Conservation (phyloP, 2,113 vertebrate genomes). For the Silurus glanis region DNA sequence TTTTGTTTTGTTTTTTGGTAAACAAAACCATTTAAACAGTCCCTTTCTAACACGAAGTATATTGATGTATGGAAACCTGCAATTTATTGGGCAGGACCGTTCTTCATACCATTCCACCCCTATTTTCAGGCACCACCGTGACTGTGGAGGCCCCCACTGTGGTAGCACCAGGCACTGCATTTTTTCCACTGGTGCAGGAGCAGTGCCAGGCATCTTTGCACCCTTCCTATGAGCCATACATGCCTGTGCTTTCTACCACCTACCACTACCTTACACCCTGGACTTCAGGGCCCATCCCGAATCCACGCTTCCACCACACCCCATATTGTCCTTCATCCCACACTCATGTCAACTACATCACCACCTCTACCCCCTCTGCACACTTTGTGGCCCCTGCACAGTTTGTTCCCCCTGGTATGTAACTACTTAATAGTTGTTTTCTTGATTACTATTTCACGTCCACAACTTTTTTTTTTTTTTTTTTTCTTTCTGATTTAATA, state of each 20-base stretch:
- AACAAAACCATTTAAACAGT: not conserved
- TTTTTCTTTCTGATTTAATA: not conserved
- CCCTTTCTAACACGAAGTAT: not conserved
- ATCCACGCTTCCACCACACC: constrained; percentile 55
- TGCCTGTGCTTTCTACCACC: constrained; percentile 74
- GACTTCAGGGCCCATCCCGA: constrained; percentile 67
- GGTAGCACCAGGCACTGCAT: constrained; percentile 68
- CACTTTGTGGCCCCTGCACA: constrained; percentile 75
- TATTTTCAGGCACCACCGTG: constrained; percentile 73
- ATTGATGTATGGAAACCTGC: not conserved
- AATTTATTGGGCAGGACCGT: not conserved
- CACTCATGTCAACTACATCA: constrained; percentile 75
- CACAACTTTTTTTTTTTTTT: not conserved
- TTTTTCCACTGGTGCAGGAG: constrained; percentile 80
- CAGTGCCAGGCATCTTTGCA: constrained; percentile 73
- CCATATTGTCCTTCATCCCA: constrained; percentile 68
- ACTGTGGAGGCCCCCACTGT: constrained; percentile 69
- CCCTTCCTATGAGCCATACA: constrained; percentile 76
- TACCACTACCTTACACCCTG: constrained; percentile 70
- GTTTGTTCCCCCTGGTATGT: constrained; percentile 79
- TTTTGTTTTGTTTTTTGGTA: not conserved
- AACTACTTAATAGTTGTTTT: not conserved
- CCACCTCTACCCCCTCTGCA: constrained; percentile 70
- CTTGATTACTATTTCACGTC: not conserved
- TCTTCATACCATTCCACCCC: not conserved